Percentiles rank a stretch among this genome's conserved stretches.
Evolutionary conservation across 2,888 invertebrate species (phyloP).

Genomic region (Acanthoscelides obtectus): DNA sequence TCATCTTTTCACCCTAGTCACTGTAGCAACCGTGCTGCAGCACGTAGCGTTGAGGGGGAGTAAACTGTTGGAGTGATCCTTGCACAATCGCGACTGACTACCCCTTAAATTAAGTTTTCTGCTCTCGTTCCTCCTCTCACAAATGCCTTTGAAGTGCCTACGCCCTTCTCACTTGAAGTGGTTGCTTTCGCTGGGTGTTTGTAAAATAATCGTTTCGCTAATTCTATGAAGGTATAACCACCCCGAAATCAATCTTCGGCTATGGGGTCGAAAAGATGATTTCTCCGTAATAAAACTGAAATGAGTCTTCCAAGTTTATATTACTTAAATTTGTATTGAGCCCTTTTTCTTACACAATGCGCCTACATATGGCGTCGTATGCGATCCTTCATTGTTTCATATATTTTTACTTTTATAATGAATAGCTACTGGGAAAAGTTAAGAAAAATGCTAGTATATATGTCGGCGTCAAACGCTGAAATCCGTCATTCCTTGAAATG

Average conservation of each 20-base stretch:
- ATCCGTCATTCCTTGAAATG: too few relatives aligned
- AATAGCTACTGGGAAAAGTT: too few relatives aligned
- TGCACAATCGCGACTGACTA: background rate
- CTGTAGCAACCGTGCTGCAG: background rate
- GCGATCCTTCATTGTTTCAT: too few relatives aligned
- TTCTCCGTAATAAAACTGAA: too few relatives aligned
- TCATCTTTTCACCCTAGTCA: background rate
- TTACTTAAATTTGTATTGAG: too few relatives aligned
- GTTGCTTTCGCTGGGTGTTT: background rate
- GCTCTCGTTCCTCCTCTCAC: background rate
- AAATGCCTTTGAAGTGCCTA: background rate
- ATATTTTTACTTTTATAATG: too few relatives aligned
- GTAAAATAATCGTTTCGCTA: background rate
- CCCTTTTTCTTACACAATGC: too few relatives aligned
- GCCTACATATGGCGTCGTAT: too few relatives aligned
- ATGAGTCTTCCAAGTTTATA: too few relatives aligned
- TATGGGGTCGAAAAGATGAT: background rate
- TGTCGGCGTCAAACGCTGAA: too few relatives aligned
- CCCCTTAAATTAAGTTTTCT: background rate
- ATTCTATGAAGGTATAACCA: background rate
- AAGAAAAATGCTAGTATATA: too few relatives aligned
- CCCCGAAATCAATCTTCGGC: background rate
- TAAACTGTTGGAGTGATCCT: background rate
- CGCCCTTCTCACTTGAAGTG: background rate
- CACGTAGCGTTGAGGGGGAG: background rate